Evolutionary conservation across 1,140 invertebrate species (phyloP).

Genomic region (Trinorchestia longiramus): DNA sequence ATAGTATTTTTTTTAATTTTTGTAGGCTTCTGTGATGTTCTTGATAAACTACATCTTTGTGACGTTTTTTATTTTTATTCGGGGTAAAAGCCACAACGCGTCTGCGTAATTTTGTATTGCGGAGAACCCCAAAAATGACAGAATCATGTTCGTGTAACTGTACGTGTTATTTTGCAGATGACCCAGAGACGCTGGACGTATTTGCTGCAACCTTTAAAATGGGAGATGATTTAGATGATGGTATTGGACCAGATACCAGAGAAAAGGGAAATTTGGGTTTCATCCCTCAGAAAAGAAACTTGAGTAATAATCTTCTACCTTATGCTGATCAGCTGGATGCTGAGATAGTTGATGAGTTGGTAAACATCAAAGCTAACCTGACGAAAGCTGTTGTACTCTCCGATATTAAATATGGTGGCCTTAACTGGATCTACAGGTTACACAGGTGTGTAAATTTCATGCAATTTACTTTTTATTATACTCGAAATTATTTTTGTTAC

Average conservation of each 20-base stretch:
- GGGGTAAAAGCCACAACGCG: not conserved
- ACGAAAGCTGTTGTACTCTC: not conserved
- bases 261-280: slow-evolving; percentile 1
- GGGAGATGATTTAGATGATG: slow-evolving; percentile 43
- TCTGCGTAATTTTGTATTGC: not conserved
- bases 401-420: slow-evolving; percentile 22
- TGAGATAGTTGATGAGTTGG: slow-evolving; percentile 39
- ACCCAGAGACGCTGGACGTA: not conserved
- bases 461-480: not conserved
- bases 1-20: not conserved
- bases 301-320: slow-evolving; percentile 25
- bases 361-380: not conserved
- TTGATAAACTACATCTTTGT: not conserved
- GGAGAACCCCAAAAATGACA: not conserved
- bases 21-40: not conserved
- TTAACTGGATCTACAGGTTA: slow-evolving; percentile 21
- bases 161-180: not conserved
- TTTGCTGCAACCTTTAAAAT: not conserved
- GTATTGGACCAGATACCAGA: slow-evolving; percentile 11
- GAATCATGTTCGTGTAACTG: slow-evolving; percentile 14
- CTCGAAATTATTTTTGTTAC: not conserved
- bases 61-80: not conserved
- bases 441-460: slow-evolving; percentile 17
- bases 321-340: slow-evolving; percentile 40
- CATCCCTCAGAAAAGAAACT: slow-evolving; percentile 14